These are phyloP conservation scores for Nannospalax galili DNA, from an alignment of 2,113 vertebrate genomes.

Conservation along the genomic window DNA sequence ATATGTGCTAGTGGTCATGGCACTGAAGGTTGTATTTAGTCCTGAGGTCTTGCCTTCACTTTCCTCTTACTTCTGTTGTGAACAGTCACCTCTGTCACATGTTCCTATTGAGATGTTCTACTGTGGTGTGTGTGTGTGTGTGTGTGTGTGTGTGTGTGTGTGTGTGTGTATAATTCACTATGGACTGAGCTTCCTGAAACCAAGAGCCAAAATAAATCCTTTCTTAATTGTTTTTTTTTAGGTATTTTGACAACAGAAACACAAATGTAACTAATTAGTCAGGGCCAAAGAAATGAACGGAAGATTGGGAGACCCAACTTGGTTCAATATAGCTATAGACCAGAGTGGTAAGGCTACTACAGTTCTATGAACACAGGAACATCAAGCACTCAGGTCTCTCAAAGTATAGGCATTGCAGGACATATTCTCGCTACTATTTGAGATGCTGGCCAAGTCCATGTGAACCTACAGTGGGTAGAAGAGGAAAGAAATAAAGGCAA, in stretches of 20 bases:
- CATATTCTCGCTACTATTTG: neutral
- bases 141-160: too few relatives aligned
- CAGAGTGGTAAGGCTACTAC: neutral
- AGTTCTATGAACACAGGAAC: neutral
- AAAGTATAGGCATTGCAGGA: neutral
- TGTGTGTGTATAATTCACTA: neutral
- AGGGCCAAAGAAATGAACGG: neutral
- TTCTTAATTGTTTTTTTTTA: neutral
- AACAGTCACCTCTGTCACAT: neutral
- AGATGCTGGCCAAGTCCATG: neutral
- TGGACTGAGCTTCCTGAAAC: neutral
- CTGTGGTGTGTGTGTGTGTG: too few relatives aligned
- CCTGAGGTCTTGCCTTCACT: too few relatives aligned
- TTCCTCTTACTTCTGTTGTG: neutral
- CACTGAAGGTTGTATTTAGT: neutral
- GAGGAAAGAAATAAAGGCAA: neutral
- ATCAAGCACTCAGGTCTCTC: neutral
- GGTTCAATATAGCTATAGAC: neutral
- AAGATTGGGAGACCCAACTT: neutral
- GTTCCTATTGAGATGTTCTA: neutral
- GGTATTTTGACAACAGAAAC: neutral
- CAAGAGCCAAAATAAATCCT: neutral
- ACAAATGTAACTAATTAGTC: neutral
- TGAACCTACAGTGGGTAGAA: neutral
- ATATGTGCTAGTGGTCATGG: neutral